Conservation (phyloP, 2,888 invertebrate species). For the Netelia fuscicornis region DNA sequence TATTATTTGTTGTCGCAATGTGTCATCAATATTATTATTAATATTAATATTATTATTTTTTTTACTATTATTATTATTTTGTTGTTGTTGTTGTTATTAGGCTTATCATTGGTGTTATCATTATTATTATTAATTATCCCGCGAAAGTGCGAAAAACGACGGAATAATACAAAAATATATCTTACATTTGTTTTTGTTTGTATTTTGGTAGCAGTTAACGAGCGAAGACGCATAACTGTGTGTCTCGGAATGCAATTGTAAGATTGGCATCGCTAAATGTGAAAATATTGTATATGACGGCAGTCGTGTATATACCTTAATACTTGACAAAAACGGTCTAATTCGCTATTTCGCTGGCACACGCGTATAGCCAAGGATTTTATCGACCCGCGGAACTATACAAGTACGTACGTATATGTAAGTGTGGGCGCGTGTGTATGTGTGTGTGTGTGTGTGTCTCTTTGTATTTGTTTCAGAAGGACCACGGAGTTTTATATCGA, state of each 20-base stretch:
- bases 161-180: no score
- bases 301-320: not conserved
- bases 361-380: conserved; percentile 15
- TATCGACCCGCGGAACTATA: conserved; percentile 16
- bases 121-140: no score
- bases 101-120: no score
- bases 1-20: no score
- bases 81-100: no score
- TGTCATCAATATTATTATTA: no score
- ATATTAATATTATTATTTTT: no score
- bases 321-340: conserved; percentile 19
- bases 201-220: no score
- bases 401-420: not conserved
- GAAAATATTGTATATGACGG: not conserved
- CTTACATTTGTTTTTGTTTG: no score
- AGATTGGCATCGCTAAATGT: not conserved
- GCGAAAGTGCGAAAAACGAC: no score
- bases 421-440: not conserved
- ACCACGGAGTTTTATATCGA: conserved; percentile 39
- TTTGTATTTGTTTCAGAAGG: conserved; percentile 24
- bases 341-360: conserved; percentile 17
- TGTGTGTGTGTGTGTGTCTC: not conserved
- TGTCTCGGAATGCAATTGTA: not conserved
- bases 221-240: not conserved
- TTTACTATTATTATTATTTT: no score